phyloP scores from a whole-genome alignment of 2,888 invertebrate genomes.

The Lasioglossum vierecki region DNA sequence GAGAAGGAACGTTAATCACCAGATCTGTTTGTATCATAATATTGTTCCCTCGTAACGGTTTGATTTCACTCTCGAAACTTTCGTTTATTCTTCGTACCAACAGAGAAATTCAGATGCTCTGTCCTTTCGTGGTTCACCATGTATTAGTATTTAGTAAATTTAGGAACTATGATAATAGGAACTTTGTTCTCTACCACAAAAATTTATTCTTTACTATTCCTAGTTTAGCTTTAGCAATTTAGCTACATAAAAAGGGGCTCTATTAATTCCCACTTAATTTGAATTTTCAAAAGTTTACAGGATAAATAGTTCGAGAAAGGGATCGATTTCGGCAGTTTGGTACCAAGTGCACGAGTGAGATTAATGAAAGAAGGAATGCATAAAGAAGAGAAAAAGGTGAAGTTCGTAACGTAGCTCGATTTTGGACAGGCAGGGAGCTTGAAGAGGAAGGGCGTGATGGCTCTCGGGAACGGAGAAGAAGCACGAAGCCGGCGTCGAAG shows the following conservation, averaged over 20 bases:
- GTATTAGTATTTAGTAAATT: no score
- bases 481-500: constrained; percentile 66
- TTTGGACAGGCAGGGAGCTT: constrained; percentile 51
- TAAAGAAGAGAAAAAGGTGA: background rate
- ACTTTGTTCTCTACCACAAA: background rate
- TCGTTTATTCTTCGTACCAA: no score
- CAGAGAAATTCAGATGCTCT: no score
- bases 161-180: no score
- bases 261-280: no score
- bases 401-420: constrained; percentile 11
- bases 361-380: background rate
- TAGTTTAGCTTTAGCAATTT: background rate
- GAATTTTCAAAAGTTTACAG: background rate
- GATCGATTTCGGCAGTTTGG: background rate
- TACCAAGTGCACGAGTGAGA: background rate
- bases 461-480: constrained; percentile 61
- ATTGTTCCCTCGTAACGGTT: no score
- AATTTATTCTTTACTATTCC: background rate
- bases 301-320: background rate
- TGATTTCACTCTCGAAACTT: no score
- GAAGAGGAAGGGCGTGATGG: constrained; percentile 49
- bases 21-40: no score
- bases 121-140: no score
- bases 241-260: background rate
- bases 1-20: no score